Evolutionary conservation across 2,888 invertebrate genomes (phyloP), one percentile per base, ranked within the genome.

Genomic region (Morpho achilles): DNA sequence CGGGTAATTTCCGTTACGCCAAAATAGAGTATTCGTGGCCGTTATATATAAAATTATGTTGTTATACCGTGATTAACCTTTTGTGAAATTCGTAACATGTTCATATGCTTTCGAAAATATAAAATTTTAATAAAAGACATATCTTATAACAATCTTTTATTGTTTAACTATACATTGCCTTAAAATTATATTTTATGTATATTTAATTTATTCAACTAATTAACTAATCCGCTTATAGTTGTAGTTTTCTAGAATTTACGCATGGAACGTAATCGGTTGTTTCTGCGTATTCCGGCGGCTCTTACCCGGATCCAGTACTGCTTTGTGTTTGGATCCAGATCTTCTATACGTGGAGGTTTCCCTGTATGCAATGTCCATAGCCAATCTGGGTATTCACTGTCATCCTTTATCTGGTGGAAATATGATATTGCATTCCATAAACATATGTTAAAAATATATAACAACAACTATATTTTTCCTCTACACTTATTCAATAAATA

Each of bases 301-400:
- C 96, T 88, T 42, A 97, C 87, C 59, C 93, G 91, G 67, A 92
- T 86, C 97, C 98, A 98, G 84, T 98, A 99, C 71, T 93, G 91
- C 80, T 95, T 94, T 8, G 94, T 92, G 71, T 93, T 90, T 4
- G 96, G 96, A 78, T 97, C 96, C 60, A 98, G 75, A 71, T 96
- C 95, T 58, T 94, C 93, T 1, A 98, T 77, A 0, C 92, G 88
- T 6, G 92, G 91, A 6, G 94, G 91, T 6, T 91, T 81, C 3
- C 94, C 95, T 10, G 92, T 92, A 69, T 93, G 85, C 9, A 98
- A 74, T 3, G 74, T 87, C 98, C 98, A 98, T 61, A 99, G 85
- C 98, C 98, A 99, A 1, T 95, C 94, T 0, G 98, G 99, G 84
- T 99, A 99, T 76, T 97, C 85, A 32, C 77, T 76, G 74, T 88